Evolutionary conservation across 2,113 vertebrate genomes (phyloP), one percentile per base, ranked within the genome.

Genomic region (Cranoglanis bouderius): DNA sequence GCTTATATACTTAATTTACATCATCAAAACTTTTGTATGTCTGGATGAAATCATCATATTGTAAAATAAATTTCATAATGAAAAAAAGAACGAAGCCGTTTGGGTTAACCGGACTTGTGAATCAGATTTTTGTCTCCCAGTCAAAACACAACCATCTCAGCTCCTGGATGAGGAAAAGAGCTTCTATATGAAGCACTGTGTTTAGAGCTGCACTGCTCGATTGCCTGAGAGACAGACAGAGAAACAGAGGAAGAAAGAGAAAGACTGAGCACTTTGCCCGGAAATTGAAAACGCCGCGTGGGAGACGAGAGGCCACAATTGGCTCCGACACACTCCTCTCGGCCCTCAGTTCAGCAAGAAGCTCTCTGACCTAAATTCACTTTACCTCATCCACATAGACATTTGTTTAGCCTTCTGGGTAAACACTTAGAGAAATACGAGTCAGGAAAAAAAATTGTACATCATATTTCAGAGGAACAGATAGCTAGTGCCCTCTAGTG

Each of bases 371-470:
- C 95, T 94, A 95, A 94, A 96, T 96, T 95, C 93, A 92, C 93
- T 95, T 93, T 92, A 94, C 95, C 94, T 95, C 94, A 95, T 95
- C 94, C 95, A 94, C 94, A 94, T 93, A 96, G 95, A 95, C 94
- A 92, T 95, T 95, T 96, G 95, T 96, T 96, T 96, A 95, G 95
- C 94, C 95, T 95, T 94, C 94, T 95, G 95, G 95, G 94, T 94
- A 95, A 96, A 96, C 94, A 95, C 95, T 95, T 96, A 94, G 92
- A 95, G 94, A 96, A 94, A 94, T 95, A 94, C 94, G 93, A 92
- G 93, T 90, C 85, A 78, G 77, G 91, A 90, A 90, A 19, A 65
- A 80, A 72, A 88, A 90, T 92, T 88, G 94, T 93, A 93, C 92
- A 92, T 94, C 93, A 92, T 91, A 93, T 93, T 93, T 91, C 90